Conservation (phyloP, 2,797 vertebrate genomes). For the Gymnothorax javanicus region DNA sequence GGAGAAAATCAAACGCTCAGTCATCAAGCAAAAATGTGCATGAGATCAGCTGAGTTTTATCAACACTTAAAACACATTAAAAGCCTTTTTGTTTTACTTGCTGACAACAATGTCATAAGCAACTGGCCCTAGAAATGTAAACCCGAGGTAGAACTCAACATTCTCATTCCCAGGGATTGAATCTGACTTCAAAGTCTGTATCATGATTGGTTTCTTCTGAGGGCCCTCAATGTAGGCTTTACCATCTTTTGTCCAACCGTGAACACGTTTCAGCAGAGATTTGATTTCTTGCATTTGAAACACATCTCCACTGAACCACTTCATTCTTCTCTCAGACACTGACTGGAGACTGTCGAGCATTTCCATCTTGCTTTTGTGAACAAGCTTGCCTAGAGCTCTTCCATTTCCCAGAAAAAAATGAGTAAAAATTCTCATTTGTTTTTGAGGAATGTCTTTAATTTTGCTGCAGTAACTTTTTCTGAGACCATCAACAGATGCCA, state of each 20-base stretch:
- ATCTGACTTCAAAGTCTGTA: constrained; percentile 64
- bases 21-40: neutral
- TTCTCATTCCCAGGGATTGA: constrained; percentile 81
- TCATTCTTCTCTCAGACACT: constrained; percentile 61
- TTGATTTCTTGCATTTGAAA: constrained; percentile 64
- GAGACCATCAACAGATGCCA: constrained; percentile 57
- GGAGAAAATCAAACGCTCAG: neutral
- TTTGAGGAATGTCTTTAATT: constrained; percentile 50
- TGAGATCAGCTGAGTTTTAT: neutral
- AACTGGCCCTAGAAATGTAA: constrained; percentile 78
- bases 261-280: constrained; percentile 64
- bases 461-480: constrained; percentile 55
- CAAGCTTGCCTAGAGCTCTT: constrained; percentile 60
- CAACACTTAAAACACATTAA: neutral
- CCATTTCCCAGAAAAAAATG: constrained; percentile 69
- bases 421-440: constrained; percentile 60
- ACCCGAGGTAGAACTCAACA: constrained; percentile 82
- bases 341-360: constrained; percentile 50
- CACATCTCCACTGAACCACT: constrained; percentile 63
- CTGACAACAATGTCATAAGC: constrained; percentile 48
- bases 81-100: neutral
- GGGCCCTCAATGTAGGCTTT: constrained; percentile 72
- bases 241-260: constrained; percentile 78
- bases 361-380: constrained; percentile 68
- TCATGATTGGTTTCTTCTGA: constrained; percentile 59